Evolutionary conservation across 2,888 invertebrate genomes (phyloP).

Genomic region (Caenorhabditis zanzibari): DNA sequence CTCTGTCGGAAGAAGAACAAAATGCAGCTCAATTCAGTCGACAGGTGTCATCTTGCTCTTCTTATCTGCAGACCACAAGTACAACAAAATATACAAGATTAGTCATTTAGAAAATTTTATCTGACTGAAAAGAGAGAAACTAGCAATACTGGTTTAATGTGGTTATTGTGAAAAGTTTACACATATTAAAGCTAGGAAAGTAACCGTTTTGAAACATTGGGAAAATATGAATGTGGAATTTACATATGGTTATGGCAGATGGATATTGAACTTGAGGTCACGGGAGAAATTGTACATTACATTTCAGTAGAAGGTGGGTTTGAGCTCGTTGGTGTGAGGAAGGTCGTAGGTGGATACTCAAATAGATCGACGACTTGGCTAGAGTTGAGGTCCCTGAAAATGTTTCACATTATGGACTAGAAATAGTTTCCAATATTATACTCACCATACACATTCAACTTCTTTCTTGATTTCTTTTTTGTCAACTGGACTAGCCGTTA

Average conservation of each 20-base stretch:
- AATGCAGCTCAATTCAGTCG: constrained; percentile 23
- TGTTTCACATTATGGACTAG: no score
- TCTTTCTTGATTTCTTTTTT: constrained; percentile 47
- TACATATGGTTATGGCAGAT: constrained; percentile 11
- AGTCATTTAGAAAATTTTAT: not conserved
- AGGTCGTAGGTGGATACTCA: constrained; percentile 19
- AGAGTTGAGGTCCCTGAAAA: constrained; percentile 49
- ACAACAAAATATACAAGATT: constrained; percentile 17
- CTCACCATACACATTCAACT: constrained; percentile 47
- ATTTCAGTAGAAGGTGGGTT: constrained; percentile 25
- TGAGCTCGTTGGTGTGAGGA: constrained; percentile 16
- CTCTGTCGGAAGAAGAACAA: constrained; percentile 37
- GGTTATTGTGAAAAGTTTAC: not conserved
- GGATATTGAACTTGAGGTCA: constrained; percentile 3
- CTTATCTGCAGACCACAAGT: constrained; percentile 39
- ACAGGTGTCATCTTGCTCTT: constrained; percentile 44
- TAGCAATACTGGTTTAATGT: no score
- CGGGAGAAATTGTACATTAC: not conserved
- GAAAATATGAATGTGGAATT: not conserved
- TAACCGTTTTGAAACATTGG: constrained; percentile 41
- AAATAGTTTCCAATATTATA: not conserved
- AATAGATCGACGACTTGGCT: constrained; percentile 35
- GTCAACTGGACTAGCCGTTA: not conserved
- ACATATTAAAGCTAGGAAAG: constrained; percentile 37
- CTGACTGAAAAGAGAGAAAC: no score